Conservation (phyloP, 2,797 vertebrate species). For the Euthynnus affinis region DNA sequence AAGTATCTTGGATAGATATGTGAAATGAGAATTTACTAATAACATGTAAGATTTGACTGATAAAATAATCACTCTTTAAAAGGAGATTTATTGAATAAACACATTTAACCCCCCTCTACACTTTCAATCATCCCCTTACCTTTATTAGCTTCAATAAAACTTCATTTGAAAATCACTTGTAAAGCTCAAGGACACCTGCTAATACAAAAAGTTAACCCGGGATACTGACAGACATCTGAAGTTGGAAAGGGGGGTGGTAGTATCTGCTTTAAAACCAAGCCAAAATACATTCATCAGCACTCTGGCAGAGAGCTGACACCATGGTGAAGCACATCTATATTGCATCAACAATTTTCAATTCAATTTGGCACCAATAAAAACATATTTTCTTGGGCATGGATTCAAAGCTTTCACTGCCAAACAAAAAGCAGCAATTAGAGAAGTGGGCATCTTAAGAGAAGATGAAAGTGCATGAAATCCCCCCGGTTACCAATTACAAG, state of each 20-base stretch:
- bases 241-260: background rate
- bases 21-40: background rate
- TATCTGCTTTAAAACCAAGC: slow-evolving; percentile 52
- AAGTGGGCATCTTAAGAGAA: slow-evolving; percentile 61
- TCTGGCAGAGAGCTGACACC: slow-evolving; percentile 61
- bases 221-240: slow-evolving; percentile 54
- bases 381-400: slow-evolving; percentile 74
- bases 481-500: slow-evolving; percentile 42
- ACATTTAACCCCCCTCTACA: background rate
- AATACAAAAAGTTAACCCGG: slow-evolving; percentile 40
- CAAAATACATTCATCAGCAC: slow-evolving; percentile 72
- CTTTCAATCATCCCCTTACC: slow-evolving; percentile 1
- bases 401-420: slow-evolving; percentile 67
- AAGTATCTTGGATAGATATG: background rate
- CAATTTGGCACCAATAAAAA: slow-evolving; percentile 77
- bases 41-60: background rate
- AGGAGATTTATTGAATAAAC: background rate
- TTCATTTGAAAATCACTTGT: slow-evolving; percentile 54
- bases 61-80: background rate
- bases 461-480: slow-evolving; percentile 61
- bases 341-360: slow-evolving; percentile 79
- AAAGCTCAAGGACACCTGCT: slow-evolving; percentile 64
- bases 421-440: slow-evolving; percentile 75
- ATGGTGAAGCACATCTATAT: slow-evolving; percentile 68
- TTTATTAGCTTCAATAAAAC: slow-evolving; percentile 47